phyloP scores from a whole-genome alignment of 2,888 invertebrate genomes.

The Diarsia mendica region DNA sequence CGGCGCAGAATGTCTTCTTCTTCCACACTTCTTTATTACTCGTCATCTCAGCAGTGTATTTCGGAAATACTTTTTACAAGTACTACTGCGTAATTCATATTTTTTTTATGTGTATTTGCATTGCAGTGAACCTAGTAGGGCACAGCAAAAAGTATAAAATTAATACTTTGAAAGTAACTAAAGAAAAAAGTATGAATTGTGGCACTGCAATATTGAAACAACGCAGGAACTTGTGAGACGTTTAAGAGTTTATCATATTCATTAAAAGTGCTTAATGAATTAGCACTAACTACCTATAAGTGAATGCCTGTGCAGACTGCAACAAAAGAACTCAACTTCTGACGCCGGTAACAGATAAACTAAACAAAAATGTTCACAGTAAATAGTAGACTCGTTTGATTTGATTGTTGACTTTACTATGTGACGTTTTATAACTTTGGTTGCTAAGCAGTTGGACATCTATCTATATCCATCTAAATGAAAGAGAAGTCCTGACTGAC shows the following conservation, averaged over 20 bases:
- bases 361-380: slow-evolving; percentile 42
- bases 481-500: too few species aligned
- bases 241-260: slow-evolving; percentile 19
- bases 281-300: slow-evolving; percentile 23
- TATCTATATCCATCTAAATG: too few species aligned
- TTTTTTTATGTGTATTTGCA: too few species aligned
- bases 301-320: slow-evolving; percentile 29
- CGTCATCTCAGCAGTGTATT: background rate
- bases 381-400: slow-evolving; percentile 17
- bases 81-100: too few species aligned
- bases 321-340: slow-evolving; percentile 28
- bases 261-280: slow-evolving; percentile 23
- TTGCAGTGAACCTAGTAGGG: too few species aligned
- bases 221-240: background rate
- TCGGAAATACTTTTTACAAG: background rate
- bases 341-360: slow-evolving; percentile 14
- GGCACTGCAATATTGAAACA: background rate
- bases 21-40: too few species aligned
- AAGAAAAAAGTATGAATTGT: background rate
- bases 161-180: background rate
- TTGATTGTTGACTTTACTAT: slow-evolving; percentile 12
- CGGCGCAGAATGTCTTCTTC: too few species aligned
- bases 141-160: too few species aligned
- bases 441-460: slow-evolving; percentile 26
- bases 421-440: slow-evolving; percentile 12